Evolutionary conservation across 2,113 vertebrate genomes (phyloP).

Genomic region (Alethe castanea): DNA sequence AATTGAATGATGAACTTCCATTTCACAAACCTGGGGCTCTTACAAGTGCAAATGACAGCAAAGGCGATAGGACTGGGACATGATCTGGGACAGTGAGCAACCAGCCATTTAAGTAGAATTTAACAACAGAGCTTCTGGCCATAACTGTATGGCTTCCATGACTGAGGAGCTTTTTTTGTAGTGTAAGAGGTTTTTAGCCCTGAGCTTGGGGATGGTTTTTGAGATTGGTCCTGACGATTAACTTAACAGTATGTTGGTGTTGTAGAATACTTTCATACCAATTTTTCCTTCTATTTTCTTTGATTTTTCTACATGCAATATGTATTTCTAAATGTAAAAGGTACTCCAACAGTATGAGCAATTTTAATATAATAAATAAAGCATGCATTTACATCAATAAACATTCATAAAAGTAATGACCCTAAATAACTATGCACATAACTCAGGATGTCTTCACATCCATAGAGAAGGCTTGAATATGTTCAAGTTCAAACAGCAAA

Average conservation of each 20-base stretch:
- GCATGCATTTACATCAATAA: not conserved
- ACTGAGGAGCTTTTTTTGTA: not conserved
- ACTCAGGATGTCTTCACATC: not conserved
- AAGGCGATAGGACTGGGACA: rapidly evolving
- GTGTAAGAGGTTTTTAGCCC: not conserved
- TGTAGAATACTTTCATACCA: not conserved
- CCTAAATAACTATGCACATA: not conserved
- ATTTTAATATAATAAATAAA: not conserved
- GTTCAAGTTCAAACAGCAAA: not conserved
- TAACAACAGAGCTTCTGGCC: not conserved
- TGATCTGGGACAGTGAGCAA: not conserved
- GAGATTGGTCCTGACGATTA: not conserved
- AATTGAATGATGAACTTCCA: not conserved
- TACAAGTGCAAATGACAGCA: not conserved
- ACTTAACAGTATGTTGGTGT: not conserved
- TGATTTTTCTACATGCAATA: not conserved
- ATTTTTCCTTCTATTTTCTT: not conserved
- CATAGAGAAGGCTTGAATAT: not conserved
- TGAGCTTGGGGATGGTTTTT: not conserved
- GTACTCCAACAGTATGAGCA: not conserved
- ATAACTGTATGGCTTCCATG: not conserved
- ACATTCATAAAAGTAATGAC: not conserved
- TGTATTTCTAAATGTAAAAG: not conserved
- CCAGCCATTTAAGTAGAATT: not conserved
- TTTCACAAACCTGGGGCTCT: not conserved